These are phyloP conservation scores for Apeltes quadracus DNA, from an alignment of 2,113 vertebrate species.

Conservation along the genomic window DNA sequence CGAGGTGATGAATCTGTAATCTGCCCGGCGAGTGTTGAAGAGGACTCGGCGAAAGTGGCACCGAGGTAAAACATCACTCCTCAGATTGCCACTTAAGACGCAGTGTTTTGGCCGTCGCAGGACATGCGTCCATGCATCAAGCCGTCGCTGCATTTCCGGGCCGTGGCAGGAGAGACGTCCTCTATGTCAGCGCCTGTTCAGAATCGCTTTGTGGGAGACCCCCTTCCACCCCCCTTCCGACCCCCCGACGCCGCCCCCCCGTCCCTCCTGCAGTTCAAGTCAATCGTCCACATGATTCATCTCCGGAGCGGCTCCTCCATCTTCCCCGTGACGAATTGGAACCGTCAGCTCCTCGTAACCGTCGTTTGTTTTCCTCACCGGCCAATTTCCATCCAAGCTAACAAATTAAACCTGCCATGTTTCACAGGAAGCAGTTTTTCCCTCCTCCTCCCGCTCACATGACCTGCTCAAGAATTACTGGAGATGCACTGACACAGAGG, in stretches of 20 bases:
- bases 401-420: slow-evolving; percentile 72
- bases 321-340: slow-evolving; percentile 66
- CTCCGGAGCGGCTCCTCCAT: slow-evolving; percentile 68
- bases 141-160: slow-evolving; percentile 64
- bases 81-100: slow-evolving; percentile 38
- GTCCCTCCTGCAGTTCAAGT: slow-evolving; percentile 63
- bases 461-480: slow-evolving; percentile 54
- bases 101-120: slow-evolving; percentile 42
- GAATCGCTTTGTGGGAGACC: slow-evolving; percentile 62
- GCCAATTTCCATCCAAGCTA: slow-evolving; percentile 61
- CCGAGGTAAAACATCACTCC: slow-evolving; percentile 8
- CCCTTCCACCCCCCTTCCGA: slow-evolving; percentile 2
- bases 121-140: slow-evolving; percentile 59
- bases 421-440: slow-evolving; percentile 52
- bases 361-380: slow-evolving; percentile 59
- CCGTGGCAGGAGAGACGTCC: slow-evolving; percentile 41
- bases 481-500: slow-evolving; percentile 36
- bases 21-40: no score
- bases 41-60: no score
- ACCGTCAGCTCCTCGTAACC: slow-evolving; percentile 49
- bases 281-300: slow-evolving; percentile 79
- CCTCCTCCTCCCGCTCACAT: slow-evolving; percentile 17
- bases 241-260: no score
- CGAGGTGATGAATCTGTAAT: not conserved
- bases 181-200: slow-evolving; percentile 55